Conservation (phyloP, 2,888 invertebrate genomes). For the Troides oblongomaculatus region DNA sequence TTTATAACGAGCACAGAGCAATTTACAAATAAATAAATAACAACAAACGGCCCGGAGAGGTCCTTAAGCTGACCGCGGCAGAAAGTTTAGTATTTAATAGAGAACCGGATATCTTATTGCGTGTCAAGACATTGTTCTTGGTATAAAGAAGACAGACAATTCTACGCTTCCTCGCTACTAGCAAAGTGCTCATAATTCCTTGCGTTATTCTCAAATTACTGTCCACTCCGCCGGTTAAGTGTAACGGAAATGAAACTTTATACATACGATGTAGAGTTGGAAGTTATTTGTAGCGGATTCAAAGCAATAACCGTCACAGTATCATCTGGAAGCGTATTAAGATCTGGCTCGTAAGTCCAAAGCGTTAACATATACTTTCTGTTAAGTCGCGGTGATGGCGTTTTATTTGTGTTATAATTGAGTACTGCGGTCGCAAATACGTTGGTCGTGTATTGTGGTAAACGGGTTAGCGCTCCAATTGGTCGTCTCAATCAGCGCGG, state of each 20-base stretch:
- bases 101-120: conserved; percentile 21
- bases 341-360: conserved; percentile 28
- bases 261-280: neutral
- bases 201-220: conserved; percentile 29
- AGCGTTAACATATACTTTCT: conserved; percentile 29
- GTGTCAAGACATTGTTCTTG: conserved; percentile 28
- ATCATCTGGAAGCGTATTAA: conserved; percentile 25
- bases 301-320: conserved; percentile 19
- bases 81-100: conserved; percentile 27
- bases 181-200: conserved; percentile 26
- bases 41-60: conserved; percentile 22
- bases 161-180: conserved; percentile 11
- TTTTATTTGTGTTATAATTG: conserved; percentile 28
- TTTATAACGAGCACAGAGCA: conserved; percentile 9
- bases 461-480: conserved; percentile 14
- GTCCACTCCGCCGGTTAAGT: conserved; percentile 13
- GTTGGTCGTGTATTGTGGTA: conserved; percentile 9
- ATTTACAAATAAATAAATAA: conserved; percentile 25
- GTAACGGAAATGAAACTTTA: conserved; percentile 3
- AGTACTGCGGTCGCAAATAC: conserved; percentile 20
- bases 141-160: conserved; percentile 26
- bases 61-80: conserved; percentile 23
- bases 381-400: conserved; percentile 15
- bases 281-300: neutral
- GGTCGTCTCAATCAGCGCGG: conserved; percentile 15